These are phyloP conservation scores for Sesamia inferens DNA, from an alignment of 2,888 invertebrate genomes.

Conservation along the genomic window DNA sequence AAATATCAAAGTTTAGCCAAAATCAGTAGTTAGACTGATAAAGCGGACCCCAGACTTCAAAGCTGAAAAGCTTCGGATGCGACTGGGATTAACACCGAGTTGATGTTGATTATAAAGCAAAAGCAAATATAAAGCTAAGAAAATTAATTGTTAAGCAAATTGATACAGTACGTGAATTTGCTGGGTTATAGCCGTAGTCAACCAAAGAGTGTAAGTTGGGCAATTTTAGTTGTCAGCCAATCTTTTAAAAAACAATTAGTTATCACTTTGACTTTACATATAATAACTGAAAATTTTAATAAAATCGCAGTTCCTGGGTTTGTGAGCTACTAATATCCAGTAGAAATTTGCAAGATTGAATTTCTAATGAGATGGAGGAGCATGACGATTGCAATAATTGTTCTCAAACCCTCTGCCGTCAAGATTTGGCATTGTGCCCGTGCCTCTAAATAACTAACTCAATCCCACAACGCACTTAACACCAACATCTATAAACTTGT, in stretches of 20 bases:
- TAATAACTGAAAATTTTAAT: neutral
- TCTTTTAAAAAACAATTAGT: no score
- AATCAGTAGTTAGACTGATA: no score
- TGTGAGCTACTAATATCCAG: neutral
- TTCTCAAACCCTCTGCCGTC: constrained; percentile 7
- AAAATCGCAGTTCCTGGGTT: no score
- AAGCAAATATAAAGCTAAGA: no score
- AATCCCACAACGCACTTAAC: constrained; percentile 19
- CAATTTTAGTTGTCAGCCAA: neutral
- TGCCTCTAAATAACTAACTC: constrained; percentile 7
- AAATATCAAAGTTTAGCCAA: no score
- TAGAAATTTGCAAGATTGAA: neutral
- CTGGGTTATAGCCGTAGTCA: neutral
- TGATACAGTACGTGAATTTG: no score
- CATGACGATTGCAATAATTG: constrained; percentile 15
- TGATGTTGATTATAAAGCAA: no score
- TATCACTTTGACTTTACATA: neutral
- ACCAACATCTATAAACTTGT: constrained; percentile 6
- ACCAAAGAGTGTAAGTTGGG: neutral
- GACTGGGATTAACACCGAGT: no score
- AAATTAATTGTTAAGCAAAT: neutral
- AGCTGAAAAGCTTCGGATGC: no score
- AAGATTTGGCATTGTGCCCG: constrained; percentile 23
- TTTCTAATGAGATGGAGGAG: constrained; percentile 1
- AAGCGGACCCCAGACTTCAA: no score